Conservation (phyloP, 1,140 invertebrate species). For the Cherax quadricarinatus region DNA sequence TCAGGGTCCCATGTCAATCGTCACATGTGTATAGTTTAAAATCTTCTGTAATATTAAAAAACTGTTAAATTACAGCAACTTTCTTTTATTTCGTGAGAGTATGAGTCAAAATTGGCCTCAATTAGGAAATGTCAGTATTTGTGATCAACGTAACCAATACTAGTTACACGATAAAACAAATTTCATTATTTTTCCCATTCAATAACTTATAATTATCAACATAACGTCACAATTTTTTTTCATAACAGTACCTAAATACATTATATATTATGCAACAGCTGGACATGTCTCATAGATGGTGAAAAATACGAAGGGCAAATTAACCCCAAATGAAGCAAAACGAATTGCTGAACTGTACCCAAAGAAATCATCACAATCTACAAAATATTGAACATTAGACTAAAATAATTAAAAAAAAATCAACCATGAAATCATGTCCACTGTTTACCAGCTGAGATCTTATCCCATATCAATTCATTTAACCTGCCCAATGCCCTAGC, state of each 20-base stretch:
- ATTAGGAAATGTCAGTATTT: not conserved
- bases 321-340: slow-evolving; percentile 7
- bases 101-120: not conserved
- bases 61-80: not conserved
- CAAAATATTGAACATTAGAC: slow-evolving; percentile 3
- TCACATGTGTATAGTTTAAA: not conserved
- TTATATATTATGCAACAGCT: slow-evolving; percentile 33
- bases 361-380: not conserved
- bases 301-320: not conserved
- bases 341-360: not conserved
- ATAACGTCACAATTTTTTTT: slow-evolving; percentile 10
- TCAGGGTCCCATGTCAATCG: not conserved
- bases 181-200: slow-evolving; percentile 6
- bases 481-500: slow-evolving; percentile 35
- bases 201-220: slow-evolving; percentile 25
- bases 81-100: not conserved
- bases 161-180: slow-evolving; percentile 4
- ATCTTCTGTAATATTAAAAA: not conserved
- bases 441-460: slow-evolving; percentile 53
- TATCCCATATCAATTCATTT: slow-evolving; percentile 60
- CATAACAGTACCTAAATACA: slow-evolving; percentile 48
- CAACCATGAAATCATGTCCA: slow-evolving; percentile 48
- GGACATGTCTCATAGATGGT: slow-evolving; percentile 42
- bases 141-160: not conserved
- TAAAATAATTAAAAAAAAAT: not conserved